Conservation (phyloP, 2,113 vertebrate genomes). For the Nannobrachium achirus region DNA sequence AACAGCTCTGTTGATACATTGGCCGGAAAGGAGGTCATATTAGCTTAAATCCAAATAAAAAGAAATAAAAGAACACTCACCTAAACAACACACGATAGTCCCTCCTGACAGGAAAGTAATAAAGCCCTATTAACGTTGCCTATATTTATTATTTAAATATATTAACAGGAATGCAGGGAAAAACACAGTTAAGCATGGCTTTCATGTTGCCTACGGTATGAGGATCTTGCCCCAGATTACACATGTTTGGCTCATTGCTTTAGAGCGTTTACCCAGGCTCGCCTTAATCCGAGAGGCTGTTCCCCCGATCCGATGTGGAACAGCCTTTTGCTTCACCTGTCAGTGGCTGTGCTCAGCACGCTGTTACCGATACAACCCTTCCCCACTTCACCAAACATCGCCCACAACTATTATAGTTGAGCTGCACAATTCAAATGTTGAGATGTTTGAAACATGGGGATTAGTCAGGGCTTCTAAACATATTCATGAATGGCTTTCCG, state of each 20-base stretch:
- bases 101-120: no score
- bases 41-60: no score
- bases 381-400: constrained; percentile 37
- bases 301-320: constrained; percentile 8
- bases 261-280: constrained; percentile 38
- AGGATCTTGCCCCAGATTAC: constrained; percentile 58
- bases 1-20: not conserved
- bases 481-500: constrained; percentile 46
- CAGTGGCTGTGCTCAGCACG: constrained; percentile 9
- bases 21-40: not conserved
- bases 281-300: constrained; percentile 53
- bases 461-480: constrained; percentile 55
- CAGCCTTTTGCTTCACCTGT: constrained; percentile 21
- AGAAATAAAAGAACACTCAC: no score
- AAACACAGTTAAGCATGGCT: constrained; percentile 33
- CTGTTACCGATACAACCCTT: constrained; percentile 26
- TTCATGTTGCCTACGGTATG: constrained; percentile 35
- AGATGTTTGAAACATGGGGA: constrained; percentile 59
- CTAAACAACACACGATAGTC: no score
- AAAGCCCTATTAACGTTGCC: no score
- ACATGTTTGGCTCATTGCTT: constrained; percentile 28
- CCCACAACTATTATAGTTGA: constrained; percentile 22
- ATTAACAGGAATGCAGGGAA: not conserved
- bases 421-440: constrained; percentile 47
- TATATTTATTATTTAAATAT: no score